Conservation (phyloP, 2,888 invertebrate genomes). For the Syrista parreyssii region DNA sequence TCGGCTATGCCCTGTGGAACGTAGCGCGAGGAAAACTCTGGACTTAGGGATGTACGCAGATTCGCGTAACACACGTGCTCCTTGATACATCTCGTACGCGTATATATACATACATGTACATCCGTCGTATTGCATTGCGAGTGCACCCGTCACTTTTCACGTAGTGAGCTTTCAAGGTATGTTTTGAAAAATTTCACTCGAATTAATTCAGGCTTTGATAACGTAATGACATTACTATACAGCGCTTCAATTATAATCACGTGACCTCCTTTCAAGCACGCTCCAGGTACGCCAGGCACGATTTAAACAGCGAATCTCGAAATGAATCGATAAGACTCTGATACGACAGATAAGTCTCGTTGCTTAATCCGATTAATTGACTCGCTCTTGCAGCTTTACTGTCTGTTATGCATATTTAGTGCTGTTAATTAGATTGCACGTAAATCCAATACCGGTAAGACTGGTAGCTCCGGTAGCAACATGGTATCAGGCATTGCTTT, state of each 20-base stretch:
- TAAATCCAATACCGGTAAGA: not conserved
- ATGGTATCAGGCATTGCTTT: not conserved
- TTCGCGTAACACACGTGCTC: not conserved
- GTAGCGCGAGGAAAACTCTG: not conserved
- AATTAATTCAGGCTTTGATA: not conserved
- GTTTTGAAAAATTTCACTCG: not conserved
- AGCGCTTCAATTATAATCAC: not conserved
- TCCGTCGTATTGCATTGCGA: not conserved
- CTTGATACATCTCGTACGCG: no score
- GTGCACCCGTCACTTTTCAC: not conserved
- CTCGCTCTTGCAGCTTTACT: not conserved
- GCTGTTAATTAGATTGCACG: not conserved
- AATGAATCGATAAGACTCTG: not conserved
- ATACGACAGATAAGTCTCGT: not conserved
- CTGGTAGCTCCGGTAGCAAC: not conserved
- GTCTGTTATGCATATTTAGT: not conserved
- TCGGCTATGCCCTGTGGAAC: not conserved
- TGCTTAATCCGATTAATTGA: not conserved
- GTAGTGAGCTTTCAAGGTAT: not conserved
- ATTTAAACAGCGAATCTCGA: not conserved
- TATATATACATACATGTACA: not conserved
- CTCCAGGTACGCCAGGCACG: not conserved
- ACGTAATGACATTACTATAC: not conserved
- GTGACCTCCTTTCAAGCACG: not conserved
- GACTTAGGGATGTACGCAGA: not conserved